Evolutionary conservation across 53 echinoderm and acorn worm genomes (phyloP).

Genomic region (Holothuria leucospilota): DNA sequence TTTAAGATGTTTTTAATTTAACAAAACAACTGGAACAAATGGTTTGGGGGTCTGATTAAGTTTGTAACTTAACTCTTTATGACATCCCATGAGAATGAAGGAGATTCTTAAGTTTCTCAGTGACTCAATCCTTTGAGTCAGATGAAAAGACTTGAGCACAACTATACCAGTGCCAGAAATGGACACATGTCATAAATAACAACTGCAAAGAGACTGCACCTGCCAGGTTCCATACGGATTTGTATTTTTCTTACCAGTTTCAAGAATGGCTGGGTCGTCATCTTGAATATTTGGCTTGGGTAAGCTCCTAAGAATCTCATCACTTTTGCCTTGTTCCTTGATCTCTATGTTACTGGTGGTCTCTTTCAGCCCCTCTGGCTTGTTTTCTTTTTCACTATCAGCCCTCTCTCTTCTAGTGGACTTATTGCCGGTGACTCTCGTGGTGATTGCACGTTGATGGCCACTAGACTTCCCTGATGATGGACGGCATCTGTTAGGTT

Average conservation of each 20-base stretch:
- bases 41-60: no score
- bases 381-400: slow-evolving; percentile 97
- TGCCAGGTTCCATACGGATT: no score
- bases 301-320: slow-evolving; percentile 14
- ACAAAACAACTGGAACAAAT: no score
- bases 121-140: no score
- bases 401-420: slow-evolving; percentile 61
- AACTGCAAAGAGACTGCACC: no score
- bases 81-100: no score
- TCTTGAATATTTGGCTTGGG: slow-evolving; percentile 68
- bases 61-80: no score
- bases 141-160: no score
- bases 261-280: slow-evolving; percentile 79
- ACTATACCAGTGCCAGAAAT: no score
- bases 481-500: slow-evolving; percentile 79
- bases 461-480: slow-evolving; percentile 71
- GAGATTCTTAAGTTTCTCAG: no score
- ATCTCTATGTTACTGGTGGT: slow-evolving; percentile 2
- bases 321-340: slow-evolving; percentile 6
- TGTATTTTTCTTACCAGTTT: slow-evolving; percentile 58
- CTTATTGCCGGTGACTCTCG: slow-evolving; percentile 1
- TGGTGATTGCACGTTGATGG: background rate
- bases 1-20: no score
- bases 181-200: no score
- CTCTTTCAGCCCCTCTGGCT: slow-evolving; percentile 56